phyloP scores from a whole-genome alignment of 2,113 vertebrate species.

The Oreochromis niloticus region DNA sequence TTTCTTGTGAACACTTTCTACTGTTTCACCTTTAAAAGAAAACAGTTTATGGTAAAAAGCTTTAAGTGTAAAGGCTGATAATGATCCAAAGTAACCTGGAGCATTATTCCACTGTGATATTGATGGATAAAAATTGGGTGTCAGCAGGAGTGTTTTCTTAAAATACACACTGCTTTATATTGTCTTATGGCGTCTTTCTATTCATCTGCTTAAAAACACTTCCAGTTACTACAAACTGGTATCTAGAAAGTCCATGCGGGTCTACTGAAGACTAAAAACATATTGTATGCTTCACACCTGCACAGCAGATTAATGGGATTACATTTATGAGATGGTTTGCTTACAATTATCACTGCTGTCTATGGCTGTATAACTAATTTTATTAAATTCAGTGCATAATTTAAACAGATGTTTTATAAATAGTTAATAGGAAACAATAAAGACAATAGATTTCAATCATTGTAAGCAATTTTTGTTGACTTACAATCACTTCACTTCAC shows the following conservation, averaged over 20 bases:
- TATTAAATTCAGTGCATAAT: neutral
- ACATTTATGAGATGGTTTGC: neutral
- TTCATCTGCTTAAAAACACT: neutral
- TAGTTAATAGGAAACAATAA: neutral
- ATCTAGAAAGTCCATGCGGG: neutral
- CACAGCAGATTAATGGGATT: neutral
- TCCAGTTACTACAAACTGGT: neutral
- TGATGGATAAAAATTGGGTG: rapidly evolving
- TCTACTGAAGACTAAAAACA: neutral
- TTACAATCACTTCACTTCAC: neutral
- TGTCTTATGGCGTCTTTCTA: neutral
- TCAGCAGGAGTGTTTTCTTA: neutral
- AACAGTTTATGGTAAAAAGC: neutral
- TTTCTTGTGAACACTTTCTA: neutral
- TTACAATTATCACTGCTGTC: neutral
- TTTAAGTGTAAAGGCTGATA: neutral
- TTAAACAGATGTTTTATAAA: neutral
- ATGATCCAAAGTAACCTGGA: neutral
- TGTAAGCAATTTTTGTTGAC: neutral
- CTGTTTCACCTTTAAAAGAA: neutral
- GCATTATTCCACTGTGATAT: neutral
- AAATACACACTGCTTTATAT: neutral
- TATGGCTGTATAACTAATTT: rapidly evolving
- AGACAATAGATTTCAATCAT: neutral
- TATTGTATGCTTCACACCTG: neutral